Evolutionary conservation across 2,797 vertebrate genomes (phyloP).

Genomic region (Enteromius treurensis): DNA sequence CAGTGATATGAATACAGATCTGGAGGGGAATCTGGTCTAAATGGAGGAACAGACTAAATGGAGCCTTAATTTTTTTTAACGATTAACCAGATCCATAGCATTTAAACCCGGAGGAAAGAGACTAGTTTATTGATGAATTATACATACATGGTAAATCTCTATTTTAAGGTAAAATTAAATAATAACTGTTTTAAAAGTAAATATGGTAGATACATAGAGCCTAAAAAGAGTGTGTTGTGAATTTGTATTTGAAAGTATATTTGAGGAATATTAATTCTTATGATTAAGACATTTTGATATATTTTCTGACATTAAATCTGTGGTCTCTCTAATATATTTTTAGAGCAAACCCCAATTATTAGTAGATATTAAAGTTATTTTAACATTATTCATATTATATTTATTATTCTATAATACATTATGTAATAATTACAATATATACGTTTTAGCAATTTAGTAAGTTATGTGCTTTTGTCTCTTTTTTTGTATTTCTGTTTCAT

Average conservation of each 20-base stretch:
- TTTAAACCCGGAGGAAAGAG: not conserved
- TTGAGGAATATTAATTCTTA: not conserved
- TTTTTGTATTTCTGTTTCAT: not conserved
- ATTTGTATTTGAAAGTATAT: not conserved
- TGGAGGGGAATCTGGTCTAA: slow-evolving; percentile 1
- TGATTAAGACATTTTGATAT: no score
- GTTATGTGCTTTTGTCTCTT: not conserved
- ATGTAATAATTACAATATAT: no score
- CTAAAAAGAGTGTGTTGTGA: not conserved
- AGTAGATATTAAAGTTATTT: no score
- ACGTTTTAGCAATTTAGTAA: not conserved
- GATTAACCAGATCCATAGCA: not conserved
- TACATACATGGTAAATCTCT: not conserved
- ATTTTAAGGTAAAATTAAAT: not conserved
- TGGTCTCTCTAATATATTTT: no score
- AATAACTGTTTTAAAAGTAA: not conserved
- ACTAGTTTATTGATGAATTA: not conserved
- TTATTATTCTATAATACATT: no score
- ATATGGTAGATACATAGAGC: not conserved
- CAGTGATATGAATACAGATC: slow-evolving; percentile 42
- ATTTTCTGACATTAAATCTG: no score
- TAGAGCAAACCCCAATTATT: no score
- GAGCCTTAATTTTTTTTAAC: not conserved
- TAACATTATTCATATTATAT: no score
- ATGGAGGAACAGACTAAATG: slow-evolving; percentile 32